Evolutionary conservation across 2,888 invertebrate species (phyloP).

Genomic region (Pachycephus smyrnensis): DNA sequence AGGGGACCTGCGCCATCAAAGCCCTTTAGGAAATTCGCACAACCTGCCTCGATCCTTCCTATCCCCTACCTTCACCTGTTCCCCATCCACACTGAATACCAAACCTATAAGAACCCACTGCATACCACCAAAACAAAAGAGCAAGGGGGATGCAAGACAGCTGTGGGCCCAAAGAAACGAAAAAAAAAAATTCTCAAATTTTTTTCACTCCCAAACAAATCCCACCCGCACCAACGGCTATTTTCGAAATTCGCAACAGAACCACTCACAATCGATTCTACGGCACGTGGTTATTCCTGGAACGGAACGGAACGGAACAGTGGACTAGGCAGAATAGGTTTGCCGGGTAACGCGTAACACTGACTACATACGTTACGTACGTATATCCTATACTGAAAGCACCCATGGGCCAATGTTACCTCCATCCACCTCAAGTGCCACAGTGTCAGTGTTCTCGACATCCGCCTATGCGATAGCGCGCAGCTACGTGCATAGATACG

Average conservation of each 20-base stretch:
- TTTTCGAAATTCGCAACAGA: not conserved
- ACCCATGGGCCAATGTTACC: not conserved
- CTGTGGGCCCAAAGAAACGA: not conserved
- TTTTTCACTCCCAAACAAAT: not conserved
- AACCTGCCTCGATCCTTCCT: not conserved
- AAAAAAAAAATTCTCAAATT: not conserved
- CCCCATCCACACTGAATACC: not conserved
- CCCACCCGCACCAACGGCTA: not conserved
- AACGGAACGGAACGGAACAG: not conserved
- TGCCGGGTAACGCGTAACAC: not conserved
- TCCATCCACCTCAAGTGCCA: not conserved
- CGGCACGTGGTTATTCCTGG: not conserved
- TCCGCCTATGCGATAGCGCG: not conserved
- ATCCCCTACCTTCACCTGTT: not conserved
- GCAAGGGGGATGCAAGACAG: not conserved
- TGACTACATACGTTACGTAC: not conserved
- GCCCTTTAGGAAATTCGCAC: not conserved
- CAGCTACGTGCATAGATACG: not conserved
- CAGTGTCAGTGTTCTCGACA: not conserved
- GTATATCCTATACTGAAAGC: not conserved
- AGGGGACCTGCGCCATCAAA: not conserved
- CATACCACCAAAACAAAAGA: not conserved
- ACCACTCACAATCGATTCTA: not conserved
- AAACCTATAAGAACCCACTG: not conserved
- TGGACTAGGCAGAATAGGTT: not conserved